These are phyloP conservation scores for Colletes latitarsis DNA, from an alignment of 1,140 invertebrate species.

Conservation along the genomic window DNA sequence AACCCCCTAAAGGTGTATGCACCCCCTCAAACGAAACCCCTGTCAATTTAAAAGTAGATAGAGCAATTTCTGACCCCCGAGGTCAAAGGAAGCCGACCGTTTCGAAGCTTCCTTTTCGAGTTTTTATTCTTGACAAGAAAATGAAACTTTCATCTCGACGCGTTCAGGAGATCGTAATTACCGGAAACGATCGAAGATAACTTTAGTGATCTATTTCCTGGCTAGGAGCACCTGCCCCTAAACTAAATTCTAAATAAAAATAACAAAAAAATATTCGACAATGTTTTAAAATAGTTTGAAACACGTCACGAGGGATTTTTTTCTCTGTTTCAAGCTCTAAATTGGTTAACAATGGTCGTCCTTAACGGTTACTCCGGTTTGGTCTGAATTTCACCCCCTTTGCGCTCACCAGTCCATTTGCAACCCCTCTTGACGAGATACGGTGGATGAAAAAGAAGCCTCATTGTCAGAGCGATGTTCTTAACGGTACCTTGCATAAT, in stretches of 20 bases:
- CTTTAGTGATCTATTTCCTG: too few relatives aligned
- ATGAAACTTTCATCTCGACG: constrained; percentile 42
- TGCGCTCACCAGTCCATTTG: neutral
- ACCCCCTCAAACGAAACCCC: too few relatives aligned
- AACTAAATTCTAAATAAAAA: too few relatives aligned
- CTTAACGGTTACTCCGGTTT: constrained; percentile 1
- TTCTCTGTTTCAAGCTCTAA: neutral
- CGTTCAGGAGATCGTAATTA: constrained; percentile 39
- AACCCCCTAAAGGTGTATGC: too few relatives aligned
- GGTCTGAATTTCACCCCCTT: neutral
- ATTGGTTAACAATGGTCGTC: neutral
- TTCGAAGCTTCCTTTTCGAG: neutral
- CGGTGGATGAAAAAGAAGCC: neutral
- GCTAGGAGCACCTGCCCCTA: too few relatives aligned
- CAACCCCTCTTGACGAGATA: neutral
- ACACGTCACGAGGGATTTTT: neutral
- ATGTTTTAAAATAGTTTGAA: too few relatives aligned
- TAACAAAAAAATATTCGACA: too few relatives aligned
- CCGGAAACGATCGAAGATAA: neutral
- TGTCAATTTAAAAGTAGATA: too few relatives aligned
- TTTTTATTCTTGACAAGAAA: constrained; percentile 47
- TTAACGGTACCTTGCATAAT: constrained; percentile 38
- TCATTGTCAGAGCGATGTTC: constrained; percentile 7
- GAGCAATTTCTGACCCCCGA: too few relatives aligned
- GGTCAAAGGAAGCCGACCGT: constrained; percentile 53